Conservation (phyloP, 1,140 invertebrate genomes). For the Drosophila obscura region DNA sequence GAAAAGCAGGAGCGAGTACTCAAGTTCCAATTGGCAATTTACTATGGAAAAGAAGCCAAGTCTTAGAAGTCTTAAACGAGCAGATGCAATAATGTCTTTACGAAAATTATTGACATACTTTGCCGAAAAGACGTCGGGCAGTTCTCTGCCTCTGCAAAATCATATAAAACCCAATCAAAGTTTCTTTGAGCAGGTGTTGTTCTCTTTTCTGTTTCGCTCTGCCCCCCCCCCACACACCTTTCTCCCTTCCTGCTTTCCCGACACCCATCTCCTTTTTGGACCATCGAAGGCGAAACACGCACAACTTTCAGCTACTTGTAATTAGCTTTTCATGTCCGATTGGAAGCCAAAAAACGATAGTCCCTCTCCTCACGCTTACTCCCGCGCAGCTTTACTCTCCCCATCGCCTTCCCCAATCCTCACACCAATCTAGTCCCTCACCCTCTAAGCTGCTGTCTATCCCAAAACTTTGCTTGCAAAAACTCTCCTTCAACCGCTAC, state of each 20-base stretch:
- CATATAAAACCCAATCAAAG: conserved; percentile 80
- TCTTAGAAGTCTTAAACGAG: conserved; percentile 15
- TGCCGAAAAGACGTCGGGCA: conserved; percentile 28
- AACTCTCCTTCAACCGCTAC: conserved; percentile 64
- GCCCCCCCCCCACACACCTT: neutral
- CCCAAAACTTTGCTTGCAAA: conserved; percentile 64
- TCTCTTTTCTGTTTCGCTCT: conserved; percentile 7
- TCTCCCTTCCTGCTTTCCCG: neutral
- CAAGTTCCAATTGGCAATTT: neutral
- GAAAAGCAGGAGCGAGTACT: too few relatives aligned
- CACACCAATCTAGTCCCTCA: conserved; percentile 5
- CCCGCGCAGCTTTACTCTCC: neutral
- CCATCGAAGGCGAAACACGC: conserved; percentile 68
- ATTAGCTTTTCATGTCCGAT: conserved; percentile 82
- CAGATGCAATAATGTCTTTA: conserved; percentile 42
- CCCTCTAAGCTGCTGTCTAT: conserved; percentile 3
- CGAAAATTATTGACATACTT: conserved; percentile 79
- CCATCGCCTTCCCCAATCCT: neutral
- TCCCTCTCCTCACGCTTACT: conserved; percentile 9
- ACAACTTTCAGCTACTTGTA: conserved; percentile 80
- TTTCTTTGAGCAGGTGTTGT: conserved; percentile 73
- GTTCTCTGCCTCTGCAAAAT: conserved; percentile 40
- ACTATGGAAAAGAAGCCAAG: neutral
- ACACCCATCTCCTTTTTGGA: conserved; percentile 14
- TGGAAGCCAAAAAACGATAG: conserved; percentile 65